Percentiles rank a stretch among this genome's conserved stretches.
phyloP scores from a whole-genome alignment of 2,888 invertebrate species.

The Drosophila acutilabella region DNA sequence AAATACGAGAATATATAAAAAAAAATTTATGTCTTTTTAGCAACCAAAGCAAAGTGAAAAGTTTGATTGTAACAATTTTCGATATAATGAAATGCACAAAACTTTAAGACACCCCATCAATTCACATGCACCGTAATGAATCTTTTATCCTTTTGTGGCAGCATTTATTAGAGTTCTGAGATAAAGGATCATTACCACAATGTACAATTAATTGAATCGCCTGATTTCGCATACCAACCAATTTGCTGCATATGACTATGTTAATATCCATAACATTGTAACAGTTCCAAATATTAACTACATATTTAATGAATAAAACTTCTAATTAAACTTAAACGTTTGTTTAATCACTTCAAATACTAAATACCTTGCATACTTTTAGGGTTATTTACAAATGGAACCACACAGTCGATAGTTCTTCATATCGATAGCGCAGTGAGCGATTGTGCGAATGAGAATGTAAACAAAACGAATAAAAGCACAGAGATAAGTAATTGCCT shows the following conservation, averaged over 20 bases:
- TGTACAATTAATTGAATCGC: conserved; percentile 25
- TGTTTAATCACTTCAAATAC: not conserved
- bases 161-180: not conserved
- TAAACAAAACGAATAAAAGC: too few species aligned
- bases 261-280: conserved; percentile 67
- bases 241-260: conserved; percentile 49
- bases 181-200: conserved; percentile 3
- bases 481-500: too few species aligned
- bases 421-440: not conserved
- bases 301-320: conserved; percentile 62
- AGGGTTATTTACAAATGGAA: not conserved
- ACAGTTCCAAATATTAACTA: conserved; percentile 70
- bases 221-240: conserved; percentile 49
- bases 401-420: conserved; percentile 38
- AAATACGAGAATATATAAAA: not conserved
- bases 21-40: conserved; percentile 14
- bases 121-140: conserved; percentile 42
- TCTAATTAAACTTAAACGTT: conserved; percentile 50
- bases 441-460: not conserved
- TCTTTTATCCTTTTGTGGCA: not conserved
- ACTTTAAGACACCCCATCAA: conserved; percentile 36
- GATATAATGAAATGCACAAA: conserved; percentile 43
- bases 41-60: conserved; percentile 22
- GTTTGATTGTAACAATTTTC: conserved; percentile 10
- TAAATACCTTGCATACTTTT: conserved; percentile 20